Base-by-base conservation (phyloP, 2,888 invertebrate genomes). In the Stegana nigrithorax region DNA sequence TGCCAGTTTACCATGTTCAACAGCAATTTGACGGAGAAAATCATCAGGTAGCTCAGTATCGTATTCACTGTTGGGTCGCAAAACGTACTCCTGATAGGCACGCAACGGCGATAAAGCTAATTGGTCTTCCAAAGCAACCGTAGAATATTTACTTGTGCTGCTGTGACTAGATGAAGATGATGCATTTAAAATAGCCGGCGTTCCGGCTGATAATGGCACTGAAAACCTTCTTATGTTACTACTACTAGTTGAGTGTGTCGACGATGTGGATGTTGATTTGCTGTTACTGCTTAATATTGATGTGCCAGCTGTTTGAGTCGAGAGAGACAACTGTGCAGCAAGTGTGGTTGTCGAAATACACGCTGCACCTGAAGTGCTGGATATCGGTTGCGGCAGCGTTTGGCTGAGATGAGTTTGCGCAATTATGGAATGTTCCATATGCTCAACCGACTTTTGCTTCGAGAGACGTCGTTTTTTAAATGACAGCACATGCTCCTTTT, bases 391-490 rank as follows among this genome's bases (percentile, higher is more conserved):
- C 21, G 59, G 59, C 10, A 57, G n/a, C n/a, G n/a, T n/a, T n/a
- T n/a, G n/a, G 47, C 29, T 50, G 50, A 21, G 12, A n/a, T 3
- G n/a, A n/a, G 23, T 10, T 7, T 50, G 50, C n/a, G 23, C 21
- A 12, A 21, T 12, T 53, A n/a, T 57, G 4, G 67, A 63, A 64
- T 74, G 72, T 65, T 79, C 83, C 55, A 84, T 84, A 61, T 82
- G 81, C 64, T 85, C 85, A 62, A 83, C 74, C 19, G 85, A 85
- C 61, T 84, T 85, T 45, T 85, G 85, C 62, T 85, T 85, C 10
- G 85, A 85, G 4, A 86, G 67, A 1, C 85, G 82, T 0, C 86
- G 82, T 70, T 85, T 85, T 69, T 85, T 85, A 59, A 83, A 81
- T 59, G 81, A 82, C 17, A 85, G 64, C 14, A 81, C 81, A 55